A percentile compares a stretch with the other conserved stretches of the same genome.
These are phyloP conservation scores for Sebastes taczanowskii DNA, from an alignment of 2,797 vertebrate genomes.

Conservation along the genomic window DNA sequence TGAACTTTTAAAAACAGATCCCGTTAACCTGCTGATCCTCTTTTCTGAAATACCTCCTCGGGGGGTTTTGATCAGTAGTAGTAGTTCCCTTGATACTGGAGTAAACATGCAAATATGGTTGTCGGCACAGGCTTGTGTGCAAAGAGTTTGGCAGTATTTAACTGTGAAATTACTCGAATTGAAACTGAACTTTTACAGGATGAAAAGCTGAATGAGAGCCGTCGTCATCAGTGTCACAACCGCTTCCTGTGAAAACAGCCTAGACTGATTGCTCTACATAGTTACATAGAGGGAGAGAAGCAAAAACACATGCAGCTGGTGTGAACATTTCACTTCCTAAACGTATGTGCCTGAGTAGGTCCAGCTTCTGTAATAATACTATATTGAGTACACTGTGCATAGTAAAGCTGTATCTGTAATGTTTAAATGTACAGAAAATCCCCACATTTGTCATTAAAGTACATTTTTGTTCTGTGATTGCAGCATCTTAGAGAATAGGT, in stretches of 20 bases:
- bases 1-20: neutral
- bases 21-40: neutral
- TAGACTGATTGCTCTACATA: constrained; percentile 46
- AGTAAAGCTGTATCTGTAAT: neutral
- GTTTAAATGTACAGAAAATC: neutral
- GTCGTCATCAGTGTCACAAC: constrained; percentile 56
- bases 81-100: neutral
- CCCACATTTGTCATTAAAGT: neutral
- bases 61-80: neutral
- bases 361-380: neutral
- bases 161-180: neutral
- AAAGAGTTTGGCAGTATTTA: neutral
- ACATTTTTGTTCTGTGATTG: neutral
- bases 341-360: constrained; percentile 1
- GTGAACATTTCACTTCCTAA: constrained; percentile 51
- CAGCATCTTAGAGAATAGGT: neutral
- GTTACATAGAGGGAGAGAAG: constrained; percentile 3
- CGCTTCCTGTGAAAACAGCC: constrained; percentile 73
- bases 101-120: neutral
- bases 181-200: constrained; percentile 14
- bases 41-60: neutral
- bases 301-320: constrained; percentile 43
- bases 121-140: neutral
- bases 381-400: neutral
- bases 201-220: constrained; percentile 72